A percentile compares a stretch with the other conserved stretches of the same genome.
Evolutionary conservation across 2,797 vertebrate genomes (phyloP).

Genomic region (Acanthiza pusilla): DNA sequence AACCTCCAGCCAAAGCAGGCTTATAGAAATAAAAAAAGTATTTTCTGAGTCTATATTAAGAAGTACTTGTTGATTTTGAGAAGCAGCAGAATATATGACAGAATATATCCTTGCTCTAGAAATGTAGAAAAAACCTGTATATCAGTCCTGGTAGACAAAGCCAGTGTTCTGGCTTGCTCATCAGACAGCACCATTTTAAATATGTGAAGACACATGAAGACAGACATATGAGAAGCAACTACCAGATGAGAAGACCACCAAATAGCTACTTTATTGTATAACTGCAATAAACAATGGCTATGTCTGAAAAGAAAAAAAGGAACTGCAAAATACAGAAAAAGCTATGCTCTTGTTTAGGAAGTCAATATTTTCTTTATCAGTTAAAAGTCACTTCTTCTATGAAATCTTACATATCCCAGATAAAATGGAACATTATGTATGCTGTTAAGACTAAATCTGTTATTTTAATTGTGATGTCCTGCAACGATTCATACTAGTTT

Average conservation of each 20-base stretch:
- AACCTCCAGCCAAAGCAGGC: not conserved
- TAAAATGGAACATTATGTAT: not conserved
- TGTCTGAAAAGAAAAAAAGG: not conserved
- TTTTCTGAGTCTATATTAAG: not conserved
- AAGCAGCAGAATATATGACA: not conserved
- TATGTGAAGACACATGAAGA: not conserved
- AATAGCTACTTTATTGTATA: not conserved
- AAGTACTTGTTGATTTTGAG: not conserved
- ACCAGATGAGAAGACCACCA: not conserved
- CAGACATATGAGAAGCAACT: not conserved
- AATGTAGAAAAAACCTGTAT: not conserved
- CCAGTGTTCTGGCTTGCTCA: not conserved
- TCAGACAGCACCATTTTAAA: not conserved
- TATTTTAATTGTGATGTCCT: not conserved
- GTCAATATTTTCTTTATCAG: not conserved
- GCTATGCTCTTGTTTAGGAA: not conserved
- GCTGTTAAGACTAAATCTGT: not conserved
- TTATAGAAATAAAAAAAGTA: not conserved
- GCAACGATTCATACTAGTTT: not conserved
- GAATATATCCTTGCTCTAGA: not conserved
- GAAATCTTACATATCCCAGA: not conserved
- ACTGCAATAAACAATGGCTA: not conserved
- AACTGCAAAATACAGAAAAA: not conserved
- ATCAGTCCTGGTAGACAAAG: not conserved
- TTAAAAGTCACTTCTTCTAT: not conserved